A percentile compares a stretch with the other conserved stretches of the same genome.
These are phyloP conservation scores for Drosophila kuntzei DNA, from an alignment of 2,888 invertebrate genomes.

Conservation along the genomic window DNA sequence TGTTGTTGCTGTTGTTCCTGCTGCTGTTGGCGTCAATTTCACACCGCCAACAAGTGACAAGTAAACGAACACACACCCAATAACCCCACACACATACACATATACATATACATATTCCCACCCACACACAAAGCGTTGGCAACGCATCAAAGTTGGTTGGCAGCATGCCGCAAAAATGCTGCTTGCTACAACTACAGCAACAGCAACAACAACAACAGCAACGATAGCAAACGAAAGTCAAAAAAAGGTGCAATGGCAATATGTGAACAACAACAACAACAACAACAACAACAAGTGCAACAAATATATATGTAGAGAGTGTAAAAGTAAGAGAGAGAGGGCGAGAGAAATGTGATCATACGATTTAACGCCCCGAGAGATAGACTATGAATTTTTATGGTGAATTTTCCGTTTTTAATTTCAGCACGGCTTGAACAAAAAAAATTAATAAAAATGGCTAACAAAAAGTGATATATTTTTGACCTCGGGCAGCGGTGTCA, in stretches of 20 bases:
- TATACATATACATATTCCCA: constrained; percentile 10
- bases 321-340: background rate
- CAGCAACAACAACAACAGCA: constrained; percentile 28
- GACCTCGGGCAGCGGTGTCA: constrained; percentile 35
- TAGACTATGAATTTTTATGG: constrained; percentile 70
- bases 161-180: constrained; percentile 72
- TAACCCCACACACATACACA: background rate
- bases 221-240: constrained; percentile 45
- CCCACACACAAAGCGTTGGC: constrained; percentile 40
- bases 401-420: constrained; percentile 67
- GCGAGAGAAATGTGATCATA: constrained; percentile 49
- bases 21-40: constrained; percentile 70
- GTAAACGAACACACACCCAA: constrained; percentile 42
- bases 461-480: constrained; percentile 35
- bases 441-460: constrained; percentile 19
- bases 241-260: constrained; percentile 52
- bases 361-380: constrained; percentile 52
- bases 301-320: constrained; percentile 3
- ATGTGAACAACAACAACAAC: constrained; percentile 41
- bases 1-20: constrained; percentile 21
- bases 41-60: constrained; percentile 76
- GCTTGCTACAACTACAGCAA: constrained; percentile 48
- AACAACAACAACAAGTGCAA: constrained; percentile 16
- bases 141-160: constrained; percentile 72
- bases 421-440: constrained; percentile 29